Conservation (phyloP, 1,140 invertebrate species). For the Pogonognathellus flavescens region DNA sequence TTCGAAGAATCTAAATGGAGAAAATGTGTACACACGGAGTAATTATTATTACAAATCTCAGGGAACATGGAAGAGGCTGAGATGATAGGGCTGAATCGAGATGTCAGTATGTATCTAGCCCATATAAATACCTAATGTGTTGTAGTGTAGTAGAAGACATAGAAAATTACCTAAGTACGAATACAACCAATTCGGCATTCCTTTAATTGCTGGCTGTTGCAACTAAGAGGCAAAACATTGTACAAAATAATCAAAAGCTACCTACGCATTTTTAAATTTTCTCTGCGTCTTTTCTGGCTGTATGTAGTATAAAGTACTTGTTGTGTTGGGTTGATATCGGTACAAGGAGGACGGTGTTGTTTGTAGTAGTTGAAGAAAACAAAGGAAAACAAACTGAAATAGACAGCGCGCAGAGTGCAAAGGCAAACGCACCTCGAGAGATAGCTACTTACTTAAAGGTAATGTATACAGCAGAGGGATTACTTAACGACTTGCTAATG, state of each 20-base stretch:
- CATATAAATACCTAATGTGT: background rate
- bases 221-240: background rate
- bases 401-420: no score
- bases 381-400: no score
- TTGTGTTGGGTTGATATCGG: background rate
- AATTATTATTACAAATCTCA: background rate
- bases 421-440: no score
- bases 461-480: background rate
- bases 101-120: background rate
- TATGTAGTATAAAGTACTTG: background rate
- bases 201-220: background rate
- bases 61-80: conserved; percentile 31
- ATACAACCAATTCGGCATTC: no score
- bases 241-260: background rate
- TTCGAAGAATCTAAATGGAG: background rate
- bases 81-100: background rate
- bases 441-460: no score
- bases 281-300: background rate
- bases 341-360: background rate
- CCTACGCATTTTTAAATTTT: background rate
- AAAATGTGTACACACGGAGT: background rate
- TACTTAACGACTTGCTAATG: background rate
- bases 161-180: background rate
- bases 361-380: no score
- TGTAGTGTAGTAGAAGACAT: no score